Base-by-base conservation (phyloP, 2,888 invertebrate genomes). In the Dicranocentrus wangi region DNA sequence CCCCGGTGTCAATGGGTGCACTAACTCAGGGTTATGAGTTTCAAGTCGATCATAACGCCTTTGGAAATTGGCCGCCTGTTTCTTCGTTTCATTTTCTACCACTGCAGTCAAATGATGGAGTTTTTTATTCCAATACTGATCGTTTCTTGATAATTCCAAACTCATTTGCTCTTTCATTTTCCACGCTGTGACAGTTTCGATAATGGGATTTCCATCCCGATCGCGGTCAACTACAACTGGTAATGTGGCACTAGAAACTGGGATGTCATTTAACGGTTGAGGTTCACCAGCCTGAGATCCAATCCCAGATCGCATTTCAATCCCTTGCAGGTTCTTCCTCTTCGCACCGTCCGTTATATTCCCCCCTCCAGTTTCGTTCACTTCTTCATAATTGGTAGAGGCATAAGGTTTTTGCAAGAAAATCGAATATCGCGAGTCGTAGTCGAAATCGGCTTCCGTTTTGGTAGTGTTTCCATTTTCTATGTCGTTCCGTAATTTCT, bases 131-230 rank as follows among this genome's bases (percentile, higher is more conserved):
- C 76, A 76, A 15, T 23, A 25, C 5, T 17, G 27, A n/a, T 76
- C 27, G 17, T 66, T 53, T 21, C 32, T 13, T 8, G n/a, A 23
- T 2, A 76, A 21, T n/a, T 69, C 47, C 28, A 60, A 23, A 8
- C 63, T 32, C 25, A 69, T 55, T 0, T 23, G 3, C 17, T 68
- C 43, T 25, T 17, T 58, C 21, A 76, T 28, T 47, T 55, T 63
- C 76, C 76, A 76, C 13, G 76, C n/a, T 1, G 7, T 60, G 10
- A 76, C 21, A 0, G 76, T 60, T 28, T 76, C 68, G 43, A 76
- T n/a, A 8, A 27, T 51, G 5, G 43, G 7, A 8, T 47, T 60
- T 8, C 76, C 76, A 15, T 68, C 17, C 7, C 1, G 17, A n/a
- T 76, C 76, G 21, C 60, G n/a, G 17, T 76, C 76, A 19, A 69